Percentiles rank a stretch among this genome's conserved stretches.
Conservation (phyloP, 1,140 invertebrate genomes). For the Sminthurinus signatus region DNA sequence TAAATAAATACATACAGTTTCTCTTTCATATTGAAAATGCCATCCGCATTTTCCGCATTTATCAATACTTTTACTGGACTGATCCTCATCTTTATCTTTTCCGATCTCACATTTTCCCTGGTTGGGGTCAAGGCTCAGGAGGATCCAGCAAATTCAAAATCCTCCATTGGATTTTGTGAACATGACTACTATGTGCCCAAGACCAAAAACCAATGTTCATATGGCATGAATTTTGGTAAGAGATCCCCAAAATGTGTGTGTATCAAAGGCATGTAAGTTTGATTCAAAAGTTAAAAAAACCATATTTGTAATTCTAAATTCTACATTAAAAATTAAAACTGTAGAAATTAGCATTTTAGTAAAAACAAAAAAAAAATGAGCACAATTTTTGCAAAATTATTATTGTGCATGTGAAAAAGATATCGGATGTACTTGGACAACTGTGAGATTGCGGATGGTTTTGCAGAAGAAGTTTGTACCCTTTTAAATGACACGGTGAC, state of each 20-base stretch:
- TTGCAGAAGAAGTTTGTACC: slow-evolving; percentile 22
- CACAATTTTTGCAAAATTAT: not conserved
- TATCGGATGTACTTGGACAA: slow-evolving; percentile 20
- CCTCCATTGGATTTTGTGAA: slow-evolving; percentile 15
- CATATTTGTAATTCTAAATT: not conserved
- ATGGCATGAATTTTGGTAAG: slow-evolving; percentile 19
- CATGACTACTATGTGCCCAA: slow-evolving; percentile 1
- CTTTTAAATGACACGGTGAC: slow-evolving; percentile 1
- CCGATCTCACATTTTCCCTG: too few relatives aligned
- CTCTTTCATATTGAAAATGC: too few relatives aligned
- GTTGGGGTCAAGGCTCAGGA: too few relatives aligned
- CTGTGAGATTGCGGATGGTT: slow-evolving; percentile 25
- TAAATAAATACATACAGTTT: too few relatives aligned
- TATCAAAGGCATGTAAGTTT: slow-evolving; percentile 28
- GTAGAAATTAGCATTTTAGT: too few relatives aligned
- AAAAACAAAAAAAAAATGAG: not conserved
- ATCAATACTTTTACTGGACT: too few relatives aligned
- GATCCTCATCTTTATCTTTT: too few relatives aligned
- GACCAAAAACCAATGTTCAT: slow-evolving; percentile 6
- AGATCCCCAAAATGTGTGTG: slow-evolving; percentile 22
- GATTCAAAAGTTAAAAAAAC: not conserved
- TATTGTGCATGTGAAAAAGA: not conserved
- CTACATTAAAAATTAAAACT: not conserved
- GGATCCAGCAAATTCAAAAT: too few relatives aligned
- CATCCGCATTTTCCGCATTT: too few relatives aligned